Base-by-base conservation (phyloP, 2,113 vertebrate species). In the Pseudorhombus dupliciocellatus region DNA sequence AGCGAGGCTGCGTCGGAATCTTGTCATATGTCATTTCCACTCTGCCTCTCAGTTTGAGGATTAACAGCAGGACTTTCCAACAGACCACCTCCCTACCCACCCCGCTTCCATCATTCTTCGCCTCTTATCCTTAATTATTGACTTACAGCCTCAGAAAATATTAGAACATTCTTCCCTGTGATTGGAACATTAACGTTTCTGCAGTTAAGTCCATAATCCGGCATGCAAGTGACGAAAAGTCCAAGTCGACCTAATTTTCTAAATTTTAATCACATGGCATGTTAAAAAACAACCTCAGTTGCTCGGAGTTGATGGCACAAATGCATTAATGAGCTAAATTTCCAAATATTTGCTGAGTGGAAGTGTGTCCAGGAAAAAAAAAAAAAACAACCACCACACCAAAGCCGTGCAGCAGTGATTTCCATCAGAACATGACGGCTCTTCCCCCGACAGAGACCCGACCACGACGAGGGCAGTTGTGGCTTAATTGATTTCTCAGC, bases 401-500 rank as follows among this genome's bases (percentile, higher is more conserved):
- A 14, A 55, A 37, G 42, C 34, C 40, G 65, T 0, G 30, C 62
- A 75, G 70, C 53, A 77, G 46, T 69, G 73, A 69, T 67, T 77
- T 28, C 63, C 73, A 76, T 66, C 54, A 58, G 80, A 73, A 73
- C 66, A 73, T 69, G 80, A 66, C 37, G 21, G 71, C 53, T 66
- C 75, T 59, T 81, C 65, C 83, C 66, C 22, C 42, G 5, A 52
- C 46, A 56, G 75, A 80, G 71, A 66, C 31, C 18, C n/a, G 76
- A 57, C 4, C 10, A 18, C 26, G 63, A 84, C 67, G 75, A 70
- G 77, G 64, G 67, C 57, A 70, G 73, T 75, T 31, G 28, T 64
- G 22, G 54, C 72, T 75, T 84, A 86, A 88, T 78, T 87, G 77
- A 86, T 84, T 82, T 75, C 69, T 81, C 74, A 70, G 76, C 22